Evolutionary conservation across 2,797 vertebrate genomes (phyloP), one percentile per base, ranked within the genome.

Genomic region (Helarctos malayanus): DNA sequence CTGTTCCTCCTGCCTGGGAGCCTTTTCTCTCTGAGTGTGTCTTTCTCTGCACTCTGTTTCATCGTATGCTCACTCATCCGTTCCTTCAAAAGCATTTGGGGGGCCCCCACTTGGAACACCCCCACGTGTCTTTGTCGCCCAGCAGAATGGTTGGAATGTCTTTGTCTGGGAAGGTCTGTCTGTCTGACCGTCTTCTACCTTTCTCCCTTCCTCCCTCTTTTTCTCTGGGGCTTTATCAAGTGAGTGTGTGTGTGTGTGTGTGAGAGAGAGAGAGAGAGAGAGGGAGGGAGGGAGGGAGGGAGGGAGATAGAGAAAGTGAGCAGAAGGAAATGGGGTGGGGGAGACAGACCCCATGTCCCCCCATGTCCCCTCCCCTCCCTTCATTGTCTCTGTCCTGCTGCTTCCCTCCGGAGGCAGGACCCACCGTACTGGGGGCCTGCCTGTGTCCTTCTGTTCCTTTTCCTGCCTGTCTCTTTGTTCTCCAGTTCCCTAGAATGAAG

Each of bases 361-460:
- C 27, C 0, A 0, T 0, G 0, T 2, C 16, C 2, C 1, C 6
- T 19, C 52, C 73, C 8, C 32, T 14, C 11, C 15, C 29, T 14
- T 25, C 27, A 5, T 25, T 52, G 73, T 41, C 14, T 56, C 38
- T n/a, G 56, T 57, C 29, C 32, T 16, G 7, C 84, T 10, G n/a
- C 56, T 21, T 19, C 27, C 47, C 68, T 79, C 8, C 0, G 25
- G 61, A 13, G 6, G 0, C 57, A 47, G 41, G 7, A 32, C 35
- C 5, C 0, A 21, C 52, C 35, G n/a, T 52, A 11, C 59, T 65
- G 25, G 32, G 81, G 25, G 8, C 41, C 25, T 79, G 45, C 47
- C 27, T 3, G 27, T 13, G 73, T 32, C 47, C 69, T 15, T 45
- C 38, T 13, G 13, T 7, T 15, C 65, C 90, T 71, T 80, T 25